Base-by-base conservation (phyloP, 2,888 invertebrate species). In the Spicauda simplicius region DNA sequence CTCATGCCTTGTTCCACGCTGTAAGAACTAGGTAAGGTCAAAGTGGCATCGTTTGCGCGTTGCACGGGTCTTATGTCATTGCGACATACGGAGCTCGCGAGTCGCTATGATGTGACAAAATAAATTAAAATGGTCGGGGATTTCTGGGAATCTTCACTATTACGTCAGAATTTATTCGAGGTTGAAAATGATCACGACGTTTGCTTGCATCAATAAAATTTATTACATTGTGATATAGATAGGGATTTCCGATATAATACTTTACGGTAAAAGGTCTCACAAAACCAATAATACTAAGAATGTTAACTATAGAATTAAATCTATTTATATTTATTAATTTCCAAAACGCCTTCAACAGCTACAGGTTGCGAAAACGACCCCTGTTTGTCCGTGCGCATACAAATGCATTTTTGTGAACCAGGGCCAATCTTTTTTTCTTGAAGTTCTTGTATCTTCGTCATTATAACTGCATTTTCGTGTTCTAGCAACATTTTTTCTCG, bases 1-100 rank as follows among this genome's bases (percentile, higher is more conserved):
- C 41, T 63, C 54, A 45, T 64, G 30, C 48, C 68, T 68, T 73
- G 69, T 68, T 33, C 70, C 72, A 70, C 69, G 67, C 63, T 69
- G 56, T 70, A 72, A 71, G 70, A 74, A 73, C 76, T 77, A 73
- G 77, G 74, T 78, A 80, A 87, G 88, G 88, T 88, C 87, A 88
- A 84, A 88, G 85, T 83, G 74, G 74, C 87, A 86, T 84, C 84
- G 83, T 84, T 85, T 83, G 83, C 80, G 80, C 80, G 80, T 86
- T 76, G 80, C 80, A 74, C 78, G 78, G 80, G 74, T 78, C 76
- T 79, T 80, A 81, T 77, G 74, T 79, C 74, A 79, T 86, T 86
- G 80, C 82, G 76, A 81, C 82, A 41, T 41, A 86, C 74, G 80
- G 73, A 70, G 75, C 73, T 76, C 74, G 75, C 76, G 75, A 70